Evolutionary conservation across 2,113 vertebrate genomes (phyloP).

Genomic region (Pseudonaja textilis): DNA sequence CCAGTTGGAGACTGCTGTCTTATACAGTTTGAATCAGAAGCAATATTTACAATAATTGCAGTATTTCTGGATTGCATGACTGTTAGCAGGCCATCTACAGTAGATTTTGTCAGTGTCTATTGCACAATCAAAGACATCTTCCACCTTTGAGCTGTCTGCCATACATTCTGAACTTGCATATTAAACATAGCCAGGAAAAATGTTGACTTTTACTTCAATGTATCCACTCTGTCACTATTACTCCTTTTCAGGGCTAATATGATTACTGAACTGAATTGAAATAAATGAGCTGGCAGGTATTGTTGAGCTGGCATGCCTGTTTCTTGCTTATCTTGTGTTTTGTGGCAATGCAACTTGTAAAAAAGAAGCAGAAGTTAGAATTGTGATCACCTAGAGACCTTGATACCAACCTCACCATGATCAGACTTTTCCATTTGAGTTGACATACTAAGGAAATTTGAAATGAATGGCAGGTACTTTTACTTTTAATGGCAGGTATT

Average conservation of each 20-base stretch:
- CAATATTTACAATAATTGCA: neutral
- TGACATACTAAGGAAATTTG: neutral
- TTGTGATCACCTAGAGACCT: neutral
- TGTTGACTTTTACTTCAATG: neutral
- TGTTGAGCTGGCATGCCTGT: neutral
- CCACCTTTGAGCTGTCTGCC: neutral
- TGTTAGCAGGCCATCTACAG: neutral
- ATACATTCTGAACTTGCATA: neutral
- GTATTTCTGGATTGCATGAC: neutral
- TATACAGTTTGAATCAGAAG: neutral
- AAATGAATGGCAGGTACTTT: neutral
- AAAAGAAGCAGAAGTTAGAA: neutral
- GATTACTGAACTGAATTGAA: neutral
- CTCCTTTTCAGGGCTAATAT: neutral
- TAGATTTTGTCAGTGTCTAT: neutral
- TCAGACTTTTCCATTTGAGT: neutral
- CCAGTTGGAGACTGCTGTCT: no score
- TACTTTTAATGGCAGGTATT: no score
- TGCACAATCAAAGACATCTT: neutral
- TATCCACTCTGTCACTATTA: neutral
- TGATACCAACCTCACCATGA: neutral
- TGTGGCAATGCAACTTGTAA: neutral
- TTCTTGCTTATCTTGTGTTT: neutral
- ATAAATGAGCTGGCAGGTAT: neutral
- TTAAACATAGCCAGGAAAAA: neutral